phyloP scores from a whole-genome alignment of 2,797 vertebrate genomes.

The Ctenochaetus hawaiiensis region DNA sequence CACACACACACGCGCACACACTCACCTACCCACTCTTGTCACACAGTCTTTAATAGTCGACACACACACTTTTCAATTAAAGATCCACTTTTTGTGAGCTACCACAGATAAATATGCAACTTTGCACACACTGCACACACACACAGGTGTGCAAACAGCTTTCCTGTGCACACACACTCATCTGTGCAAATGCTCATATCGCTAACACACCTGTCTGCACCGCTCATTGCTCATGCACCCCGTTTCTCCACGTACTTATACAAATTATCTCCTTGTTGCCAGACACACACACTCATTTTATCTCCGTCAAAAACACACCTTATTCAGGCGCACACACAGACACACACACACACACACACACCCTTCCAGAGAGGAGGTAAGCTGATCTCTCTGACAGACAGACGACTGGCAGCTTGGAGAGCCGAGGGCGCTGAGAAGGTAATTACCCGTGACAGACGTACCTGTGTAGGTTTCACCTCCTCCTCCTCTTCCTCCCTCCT shows the following conservation, averaged over 20 bases:
- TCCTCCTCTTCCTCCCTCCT: slow-evolving; percentile 70
- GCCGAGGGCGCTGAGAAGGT: slow-evolving; percentile 79
- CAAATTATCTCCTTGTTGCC: slow-evolving; percentile 66
- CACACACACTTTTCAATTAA: slow-evolving; percentile 28
- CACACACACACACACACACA: slow-evolving; percentile 27
- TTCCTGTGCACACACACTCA: slow-evolving; percentile 12
- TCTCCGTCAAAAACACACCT: slow-evolving; percentile 35
- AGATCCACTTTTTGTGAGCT: neutral
- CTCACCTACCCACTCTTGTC: slow-evolving; percentile 15
- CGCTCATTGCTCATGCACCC: slow-evolving; percentile 13
- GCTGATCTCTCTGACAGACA: slow-evolving; percentile 86
- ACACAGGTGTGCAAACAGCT: neutral
- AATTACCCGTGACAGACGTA: slow-evolving; percentile 85
- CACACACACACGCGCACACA: slow-evolving; percentile 4
- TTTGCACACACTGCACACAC: neutral
- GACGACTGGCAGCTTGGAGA: slow-evolving; percentile 78
- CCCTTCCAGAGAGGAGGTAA: slow-evolving; percentile 80
- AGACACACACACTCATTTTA: slow-evolving; percentile 38
- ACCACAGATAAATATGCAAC: neutral
- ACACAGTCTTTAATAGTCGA: slow-evolving; percentile 9
- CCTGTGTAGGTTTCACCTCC: slow-evolving; percentile 80
- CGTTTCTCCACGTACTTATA: slow-evolving; percentile 37
- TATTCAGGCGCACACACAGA: slow-evolving; percentile 22
- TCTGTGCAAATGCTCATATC: slow-evolving; percentile 20
- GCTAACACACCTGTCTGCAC: slow-evolving; percentile 65